Evolutionary conservation across 2,888 invertebrate species (phyloP).

Genomic region (Drosophila histrio): DNA sequence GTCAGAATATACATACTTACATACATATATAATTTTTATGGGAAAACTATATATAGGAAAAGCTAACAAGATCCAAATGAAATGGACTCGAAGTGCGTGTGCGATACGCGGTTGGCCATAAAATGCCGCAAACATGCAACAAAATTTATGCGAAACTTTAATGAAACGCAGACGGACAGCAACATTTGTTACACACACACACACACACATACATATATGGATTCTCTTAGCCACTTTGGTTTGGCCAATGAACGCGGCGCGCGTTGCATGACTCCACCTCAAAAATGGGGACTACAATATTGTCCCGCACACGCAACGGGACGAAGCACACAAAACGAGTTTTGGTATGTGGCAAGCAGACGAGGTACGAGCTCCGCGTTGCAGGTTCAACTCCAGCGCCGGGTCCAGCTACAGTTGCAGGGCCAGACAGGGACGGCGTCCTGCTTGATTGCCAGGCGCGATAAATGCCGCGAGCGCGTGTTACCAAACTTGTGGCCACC

Average conservation of each 20-base stretch:
- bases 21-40: constrained; percentile 30
- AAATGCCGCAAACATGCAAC: constrained; percentile 74
- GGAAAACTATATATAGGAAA: constrained; percentile 56
- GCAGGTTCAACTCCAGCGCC: constrained; percentile 39
- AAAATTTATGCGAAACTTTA: constrained; percentile 79
- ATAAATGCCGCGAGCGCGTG: constrained; percentile 61
- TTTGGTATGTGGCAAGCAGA: constrained; percentile 38
- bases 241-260: constrained; percentile 63
- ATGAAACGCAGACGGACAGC: constrained; percentile 59
- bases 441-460: constrained; percentile 70
- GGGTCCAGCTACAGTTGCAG: constrained; percentile 3
- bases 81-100: constrained; percentile 70
- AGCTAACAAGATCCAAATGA: constrained; percentile 60
- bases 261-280: constrained; percentile 72
- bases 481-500: constrained; percentile 53
- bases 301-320: constrained; percentile 50
- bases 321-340: constrained; percentile 43
- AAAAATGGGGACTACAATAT: constrained; percentile 67
- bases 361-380: constrained; percentile 32
- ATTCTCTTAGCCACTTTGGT: constrained; percentile 1
- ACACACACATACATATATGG: constrained; percentile 6
- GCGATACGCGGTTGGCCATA: constrained; percentile 65
- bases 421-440: constrained; percentile 57
- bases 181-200: constrained; percentile 11
- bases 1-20: not conserved